Conservation (phyloP, 2,113 vertebrate genomes). For the Cygnus atratus region DNA sequence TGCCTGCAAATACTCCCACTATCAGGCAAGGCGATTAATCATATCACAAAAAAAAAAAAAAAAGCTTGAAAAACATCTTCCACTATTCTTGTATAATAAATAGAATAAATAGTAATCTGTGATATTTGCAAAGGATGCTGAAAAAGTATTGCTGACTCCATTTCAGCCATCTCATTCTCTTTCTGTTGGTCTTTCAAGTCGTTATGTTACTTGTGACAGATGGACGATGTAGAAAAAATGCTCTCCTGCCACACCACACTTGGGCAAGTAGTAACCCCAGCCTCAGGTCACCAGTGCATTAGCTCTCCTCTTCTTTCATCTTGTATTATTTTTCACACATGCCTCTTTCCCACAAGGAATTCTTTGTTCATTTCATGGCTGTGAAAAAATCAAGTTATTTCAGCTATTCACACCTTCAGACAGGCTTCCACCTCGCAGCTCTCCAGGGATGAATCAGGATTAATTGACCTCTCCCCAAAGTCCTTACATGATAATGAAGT, state of each 20-base stretch:
- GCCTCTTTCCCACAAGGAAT: not conserved
- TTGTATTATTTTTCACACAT: not conserved
- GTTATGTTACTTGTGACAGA: not conserved
- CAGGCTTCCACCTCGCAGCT: not conserved
- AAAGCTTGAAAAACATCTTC: not conserved
- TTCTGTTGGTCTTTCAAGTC: not conserved
- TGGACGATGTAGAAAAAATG: not conserved
- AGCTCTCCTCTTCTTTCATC: not conserved
- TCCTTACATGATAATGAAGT: slow-evolving; percentile 18
- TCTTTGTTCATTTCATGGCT: not conserved
- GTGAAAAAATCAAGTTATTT: not conserved
- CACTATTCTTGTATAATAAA: not conserved
- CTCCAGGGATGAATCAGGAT: slow-evolving; percentile 33
- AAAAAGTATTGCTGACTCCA: not conserved
- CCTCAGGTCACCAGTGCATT: not conserved
- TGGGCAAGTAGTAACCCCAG: not conserved
- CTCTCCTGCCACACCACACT: not conserved
- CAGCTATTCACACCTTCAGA: slow-evolving; percentile 30
- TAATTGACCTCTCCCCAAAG: slow-evolving; percentile 17
- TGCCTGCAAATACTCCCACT: not conserved
- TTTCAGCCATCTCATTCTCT: not conserved
- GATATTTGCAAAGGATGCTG: not conserved
- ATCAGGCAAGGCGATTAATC: not conserved
- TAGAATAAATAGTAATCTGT: not conserved
- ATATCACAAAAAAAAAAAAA: not conserved